Percentiles rank a stretch among this genome's conserved stretches.
phyloP scores from a whole-genome alignment of 1,140 invertebrate species.

The Cyclina sinensis region DNA sequence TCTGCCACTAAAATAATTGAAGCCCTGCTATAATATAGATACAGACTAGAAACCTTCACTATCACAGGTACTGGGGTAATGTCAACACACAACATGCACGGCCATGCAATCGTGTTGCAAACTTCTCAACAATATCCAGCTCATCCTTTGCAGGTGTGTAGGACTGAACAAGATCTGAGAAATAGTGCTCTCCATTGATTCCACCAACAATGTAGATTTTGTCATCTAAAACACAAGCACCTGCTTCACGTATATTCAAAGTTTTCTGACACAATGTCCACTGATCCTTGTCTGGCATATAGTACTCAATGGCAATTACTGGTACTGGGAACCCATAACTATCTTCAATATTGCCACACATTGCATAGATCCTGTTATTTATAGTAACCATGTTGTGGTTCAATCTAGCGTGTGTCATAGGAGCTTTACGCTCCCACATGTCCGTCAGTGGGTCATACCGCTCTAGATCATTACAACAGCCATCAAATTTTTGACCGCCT shows the following conservation, averaged over 20 bases:
- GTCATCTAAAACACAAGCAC: constrained; percentile 80
- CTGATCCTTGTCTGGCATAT: constrained; percentile 79
- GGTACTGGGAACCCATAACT: constrained; percentile 83
- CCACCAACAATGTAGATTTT: constrained; percentile 85
- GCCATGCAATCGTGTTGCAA: constrained; percentile 81
- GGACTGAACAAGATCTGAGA: constrained; percentile 80
- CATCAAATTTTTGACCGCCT: constrained; percentile 84
- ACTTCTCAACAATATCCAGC: constrained; percentile 80
- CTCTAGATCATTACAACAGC: constrained; percentile 81
- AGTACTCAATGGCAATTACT: constrained; percentile 82
- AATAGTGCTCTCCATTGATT: constrained; percentile 84
- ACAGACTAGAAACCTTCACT: too few relatives aligned
- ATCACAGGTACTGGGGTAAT: constrained; percentile 78
- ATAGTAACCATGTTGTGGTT: constrained; percentile 84
- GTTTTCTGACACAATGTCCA: constrained; percentile 82
- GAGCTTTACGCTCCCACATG: constrained; percentile 80
- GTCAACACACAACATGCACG: constrained; percentile 83
- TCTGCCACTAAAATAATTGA: too few relatives aligned
- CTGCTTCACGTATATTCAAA: constrained; percentile 84
- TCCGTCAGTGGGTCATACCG: constrained; percentile 79
- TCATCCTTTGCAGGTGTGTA: constrained; percentile 79
- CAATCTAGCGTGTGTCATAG: constrained; percentile 81
- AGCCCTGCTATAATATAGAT: too few relatives aligned
- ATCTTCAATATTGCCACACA: constrained; percentile 85
- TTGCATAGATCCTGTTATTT: constrained; percentile 79